A percentile compares a stretch with the other conserved stretches of the same genome.
phyloP scores from a whole-genome alignment of 2,888 invertebrate genomes.

The Heliconius cydno region DNA sequence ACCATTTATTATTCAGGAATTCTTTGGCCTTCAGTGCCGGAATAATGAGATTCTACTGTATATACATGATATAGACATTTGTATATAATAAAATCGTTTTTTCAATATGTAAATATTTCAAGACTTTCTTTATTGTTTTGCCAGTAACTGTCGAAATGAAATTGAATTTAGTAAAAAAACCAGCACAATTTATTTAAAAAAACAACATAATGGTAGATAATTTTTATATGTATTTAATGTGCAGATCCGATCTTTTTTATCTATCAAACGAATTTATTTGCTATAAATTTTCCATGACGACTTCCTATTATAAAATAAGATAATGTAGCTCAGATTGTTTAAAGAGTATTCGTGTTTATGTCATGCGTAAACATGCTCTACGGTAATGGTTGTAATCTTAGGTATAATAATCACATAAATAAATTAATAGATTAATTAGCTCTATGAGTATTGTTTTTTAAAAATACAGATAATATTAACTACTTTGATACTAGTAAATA shows the following conservation, averaged over 20 bases:
- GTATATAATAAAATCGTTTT: too few relatives aligned
- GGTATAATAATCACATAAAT: not conserved
- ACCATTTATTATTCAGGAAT: too few relatives aligned
- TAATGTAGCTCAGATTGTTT: not conserved
- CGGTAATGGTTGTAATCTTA: not conserved
- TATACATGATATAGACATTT: not conserved
- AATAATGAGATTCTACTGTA: not conserved
- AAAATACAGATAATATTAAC: too few relatives aligned
- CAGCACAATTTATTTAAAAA: not conserved
- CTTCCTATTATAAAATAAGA: not conserved
- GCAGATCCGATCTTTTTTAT: not conserved
- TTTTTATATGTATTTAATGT: not conserved
- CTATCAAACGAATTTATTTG: not conserved
- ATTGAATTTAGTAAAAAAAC: not conserved
- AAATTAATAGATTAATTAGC: not conserved
- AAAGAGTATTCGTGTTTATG: not conserved
- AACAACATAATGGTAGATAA: not conserved
- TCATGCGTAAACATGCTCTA: slow-evolving; percentile 18
- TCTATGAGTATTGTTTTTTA: too few relatives aligned
- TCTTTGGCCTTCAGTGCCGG: not conserved
- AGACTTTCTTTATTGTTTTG: slow-evolving; percentile 1
- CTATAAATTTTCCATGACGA: too few relatives aligned
- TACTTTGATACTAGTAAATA: not conserved
- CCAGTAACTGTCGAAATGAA: slow-evolving; percentile 8
- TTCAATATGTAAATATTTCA: not conserved